Conservation (phyloP, 2,113 vertebrate species). For the Orientallactaga bullata region DNA sequence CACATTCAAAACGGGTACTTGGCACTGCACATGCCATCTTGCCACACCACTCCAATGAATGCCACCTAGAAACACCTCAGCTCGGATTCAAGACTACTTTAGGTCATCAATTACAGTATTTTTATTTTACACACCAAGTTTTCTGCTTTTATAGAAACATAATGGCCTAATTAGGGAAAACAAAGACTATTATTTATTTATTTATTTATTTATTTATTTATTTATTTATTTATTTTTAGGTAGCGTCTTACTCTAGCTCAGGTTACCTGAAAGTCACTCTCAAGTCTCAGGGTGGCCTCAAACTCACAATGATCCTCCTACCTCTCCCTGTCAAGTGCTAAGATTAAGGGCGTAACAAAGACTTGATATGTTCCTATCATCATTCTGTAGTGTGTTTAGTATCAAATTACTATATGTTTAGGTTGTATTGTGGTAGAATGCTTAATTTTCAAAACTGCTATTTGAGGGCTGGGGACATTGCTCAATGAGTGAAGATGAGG, state of each 20-base stretch:
- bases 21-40: not conserved
- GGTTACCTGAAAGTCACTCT: too few species aligned
- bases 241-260: too few species aligned
- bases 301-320: too few species aligned
- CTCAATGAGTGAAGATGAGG: too few species aligned
- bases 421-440: not conserved
- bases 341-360: not conserved
- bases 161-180: not conserved
- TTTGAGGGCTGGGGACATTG: too few species aligned
- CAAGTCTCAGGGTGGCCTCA: too few species aligned
- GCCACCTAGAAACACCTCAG: not conserved
- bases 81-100: not conserved
- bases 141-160: not conserved
- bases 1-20: not conserved
- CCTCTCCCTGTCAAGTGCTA: too few species aligned
- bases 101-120: not conserved
- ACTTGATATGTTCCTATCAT: not conserved
- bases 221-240: too few species aligned
- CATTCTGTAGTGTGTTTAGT: not conserved
- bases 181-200: not conserved
- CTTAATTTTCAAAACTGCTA: not conserved
- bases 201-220: too few species aligned
- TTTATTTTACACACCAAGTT: not conserved
- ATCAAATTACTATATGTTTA: not conserved
- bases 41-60: not conserved